Evolutionary conservation across 1,140 invertebrate species (phyloP), one percentile per base, ranked within the genome.

Genomic region (Mercenaria mercenaria): DNA sequence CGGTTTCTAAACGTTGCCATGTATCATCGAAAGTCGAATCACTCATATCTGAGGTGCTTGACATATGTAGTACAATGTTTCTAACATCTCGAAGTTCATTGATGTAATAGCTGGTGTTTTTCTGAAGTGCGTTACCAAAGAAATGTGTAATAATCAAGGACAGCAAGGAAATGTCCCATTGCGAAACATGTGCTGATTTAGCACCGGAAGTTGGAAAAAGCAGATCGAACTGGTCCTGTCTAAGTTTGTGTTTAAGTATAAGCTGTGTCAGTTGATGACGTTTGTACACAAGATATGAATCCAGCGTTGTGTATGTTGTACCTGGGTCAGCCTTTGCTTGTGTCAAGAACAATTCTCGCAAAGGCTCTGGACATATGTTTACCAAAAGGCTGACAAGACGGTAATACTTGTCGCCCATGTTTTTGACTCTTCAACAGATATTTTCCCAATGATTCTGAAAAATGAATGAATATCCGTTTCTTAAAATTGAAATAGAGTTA

Each of bases 151-250:
- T 76, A 20, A 76, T 11, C 6, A 50, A 2, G n/a, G 15, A 2
- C 15, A 76, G 26, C n/a, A 76, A 29, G 3, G 72, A 4, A 43
- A 76, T 76, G 72, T 76, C 72, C 72, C 72, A 76, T 23, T 41
- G n/a, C 18, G n/a, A 10, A 41, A 6, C 72, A 43, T 76, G 37
- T 2, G 15, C 39, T 64, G 32, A 64, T n/a, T n/a, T n/a, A 18
- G 2, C 32, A 43, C 39, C 72, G 41, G 26, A 1, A 3, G 1
- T 32, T 8, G 72, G 72, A 76, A 41, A 76, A 2, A 76, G 39
- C 8, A 76, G 23, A 29, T 41, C 72, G 41, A 10, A 76, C 23
- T 76, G 72, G 39, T 76, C 39, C 26, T 72, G 6, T 6, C 32
- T 10, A 4, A 72, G 32, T 34, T 23, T 41, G 4, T 8, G 4